Base-by-base conservation (phyloP, 2,797 vertebrate genomes). In the Poecilia gillii region DNA sequence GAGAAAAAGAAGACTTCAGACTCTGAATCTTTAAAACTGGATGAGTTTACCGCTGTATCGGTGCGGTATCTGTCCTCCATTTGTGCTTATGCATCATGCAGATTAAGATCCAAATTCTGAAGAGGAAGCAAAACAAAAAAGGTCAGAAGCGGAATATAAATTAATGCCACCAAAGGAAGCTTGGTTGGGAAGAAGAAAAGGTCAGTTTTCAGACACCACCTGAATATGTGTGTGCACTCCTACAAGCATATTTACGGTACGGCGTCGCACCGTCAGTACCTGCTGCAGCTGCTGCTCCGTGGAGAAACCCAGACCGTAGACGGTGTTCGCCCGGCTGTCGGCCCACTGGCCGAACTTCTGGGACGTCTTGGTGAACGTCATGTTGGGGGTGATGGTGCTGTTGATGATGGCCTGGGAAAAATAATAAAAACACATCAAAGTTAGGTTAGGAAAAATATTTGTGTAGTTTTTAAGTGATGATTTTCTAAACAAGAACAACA, bases 331-430 rank as follows among this genome's bases (percentile, higher is more conserved):
- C 0, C 98, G 89, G 88, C 98, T 99, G 95, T 99, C 98, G 0
- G 98, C 98, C 98, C 98, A 99, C 43, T 99, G 98, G 16, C 98
- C 98, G 0, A 99, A 99, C 83, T 99, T 99, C 95, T 99, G 98
- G 0, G 98, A 99, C 0, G 98, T 99, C 90, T 98, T 98, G 7
- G 98, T 99, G 94, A 99, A 99, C 82, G 97, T 98, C 98, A 99
- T 99, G 94, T 99, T 99, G 84, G 98, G 98, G 28, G 98, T 98
- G 82, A 99, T 96, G 16, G 98, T 99, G 94, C 98, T 99, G 93
- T 99, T 99, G 91, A 99, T 99, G 92, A 99, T 97, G 1, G 98
- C 98, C 98, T 99, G 90, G 0, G 1, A 62, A 25, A 71, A 23
- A 23, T 39, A 39, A 51, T 0, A 51, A 7, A 51, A 51, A 57